These are phyloP conservation scores for Limosa lapponica DNA, from an alignment of 2,797 vertebrate species.

Conservation along the genomic window DNA sequence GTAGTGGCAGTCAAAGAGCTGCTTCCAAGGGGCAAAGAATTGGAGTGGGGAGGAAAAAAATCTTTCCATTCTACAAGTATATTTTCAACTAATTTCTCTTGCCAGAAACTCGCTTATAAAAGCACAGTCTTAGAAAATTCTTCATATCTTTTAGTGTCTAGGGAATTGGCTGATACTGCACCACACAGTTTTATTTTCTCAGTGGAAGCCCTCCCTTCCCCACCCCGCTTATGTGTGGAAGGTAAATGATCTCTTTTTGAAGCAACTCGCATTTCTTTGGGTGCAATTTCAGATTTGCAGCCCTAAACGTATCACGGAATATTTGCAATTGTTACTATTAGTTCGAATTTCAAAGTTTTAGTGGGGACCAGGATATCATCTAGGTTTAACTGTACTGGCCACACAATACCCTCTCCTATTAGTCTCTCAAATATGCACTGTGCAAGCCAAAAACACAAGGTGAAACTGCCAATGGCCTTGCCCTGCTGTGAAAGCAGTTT, in stretches of 20 bases:
- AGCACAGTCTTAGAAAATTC: not conserved
- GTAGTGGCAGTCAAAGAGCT: not conserved
- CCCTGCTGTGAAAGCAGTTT: not conserved
- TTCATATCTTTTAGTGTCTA: not conserved
- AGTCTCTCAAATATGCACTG: not conserved
- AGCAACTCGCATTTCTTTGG: not conserved
- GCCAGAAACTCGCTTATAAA: not conserved
- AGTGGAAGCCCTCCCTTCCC: not conserved
- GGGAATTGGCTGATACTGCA: not conserved
- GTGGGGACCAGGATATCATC: not conserved
- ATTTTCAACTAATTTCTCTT: not conserved
- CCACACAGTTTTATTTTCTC: not conserved
- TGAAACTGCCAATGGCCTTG: not conserved
- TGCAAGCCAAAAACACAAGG: not conserved
- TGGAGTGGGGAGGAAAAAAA: not conserved
- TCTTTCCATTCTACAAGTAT: not conserved
- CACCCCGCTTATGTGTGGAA: not conserved
- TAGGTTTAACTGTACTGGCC: not conserved
- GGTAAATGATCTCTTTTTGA: not conserved
- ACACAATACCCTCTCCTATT: not conserved
- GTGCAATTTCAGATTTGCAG: not conserved
- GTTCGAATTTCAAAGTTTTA: not conserved
- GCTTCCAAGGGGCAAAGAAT: not conserved
- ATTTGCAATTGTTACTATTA: not conserved
- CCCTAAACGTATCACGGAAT: not conserved